phyloP scores from a whole-genome alignment of 2,888 invertebrate species.

The Malacosoma neustria region DNA sequence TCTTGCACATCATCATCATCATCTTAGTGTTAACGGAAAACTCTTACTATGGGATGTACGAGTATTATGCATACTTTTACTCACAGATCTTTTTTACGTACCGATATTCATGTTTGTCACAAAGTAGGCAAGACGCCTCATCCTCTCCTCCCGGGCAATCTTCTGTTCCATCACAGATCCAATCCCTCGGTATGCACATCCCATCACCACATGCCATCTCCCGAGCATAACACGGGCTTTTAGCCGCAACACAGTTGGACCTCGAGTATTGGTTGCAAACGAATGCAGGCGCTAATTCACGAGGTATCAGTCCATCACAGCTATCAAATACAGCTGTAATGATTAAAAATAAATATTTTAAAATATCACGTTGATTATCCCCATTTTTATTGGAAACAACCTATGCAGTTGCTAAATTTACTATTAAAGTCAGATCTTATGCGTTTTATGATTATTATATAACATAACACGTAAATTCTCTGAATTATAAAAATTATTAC shows the following conservation, averaged over 20 bases:
- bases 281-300: constrained; percentile 71
- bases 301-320: constrained; percentile 76
- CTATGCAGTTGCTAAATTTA: too few relatives aligned
- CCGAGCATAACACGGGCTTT: constrained; percentile 61
- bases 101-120: constrained; percentile 50
- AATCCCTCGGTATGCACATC: constrained; percentile 75
- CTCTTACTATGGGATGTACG: too few relatives aligned
- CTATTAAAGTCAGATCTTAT: too few relatives aligned
- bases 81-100: too few relatives aligned
- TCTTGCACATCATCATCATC: too few relatives aligned
- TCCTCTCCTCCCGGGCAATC: constrained; percentile 79
- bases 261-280: constrained; percentile 77
- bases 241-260: constrained; percentile 69
- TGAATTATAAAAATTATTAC: too few relatives aligned
- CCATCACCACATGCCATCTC: constrained; percentile 76
- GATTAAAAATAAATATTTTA: constrained; percentile 2
- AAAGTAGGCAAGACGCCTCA: constrained; percentile 67
- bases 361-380: not conserved
- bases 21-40: too few relatives aligned
- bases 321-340: constrained; percentile 76
- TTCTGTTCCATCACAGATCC: constrained; percentile 77
- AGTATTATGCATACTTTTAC: too few relatives aligned
- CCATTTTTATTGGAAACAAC: too few relatives aligned
- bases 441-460: too few relatives aligned
- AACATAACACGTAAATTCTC: too few relatives aligned